Evolutionary conservation across 2,113 vertebrate species (phyloP).

Genomic region (Empidonax traillii): DNA sequence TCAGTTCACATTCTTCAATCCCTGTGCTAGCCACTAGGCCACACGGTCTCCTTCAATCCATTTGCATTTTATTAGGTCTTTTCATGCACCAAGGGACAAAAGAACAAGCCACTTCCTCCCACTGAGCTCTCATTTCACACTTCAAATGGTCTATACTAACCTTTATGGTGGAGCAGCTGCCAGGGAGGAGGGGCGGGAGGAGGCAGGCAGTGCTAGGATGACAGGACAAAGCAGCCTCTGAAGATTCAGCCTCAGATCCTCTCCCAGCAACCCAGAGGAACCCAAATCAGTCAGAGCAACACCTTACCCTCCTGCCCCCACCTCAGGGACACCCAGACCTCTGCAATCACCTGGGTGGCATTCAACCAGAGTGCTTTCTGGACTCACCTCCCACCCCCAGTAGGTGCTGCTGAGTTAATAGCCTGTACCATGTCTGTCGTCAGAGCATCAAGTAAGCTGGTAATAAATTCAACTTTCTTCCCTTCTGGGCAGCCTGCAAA

Average conservation of each 20-base stretch:
- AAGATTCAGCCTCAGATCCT: not conserved
- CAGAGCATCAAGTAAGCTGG: slow-evolving; percentile 94
- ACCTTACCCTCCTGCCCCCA: not conserved
- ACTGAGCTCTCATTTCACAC: slow-evolving; percentile 61
- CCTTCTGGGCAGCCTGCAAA: slow-evolving; percentile 92
- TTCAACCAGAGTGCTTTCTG: not conserved
- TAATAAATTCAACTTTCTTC: slow-evolving; percentile 98
- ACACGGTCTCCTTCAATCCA: slow-evolving; percentile 20
- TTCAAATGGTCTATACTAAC: slow-evolving; percentile 47
- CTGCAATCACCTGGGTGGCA: not conserved
- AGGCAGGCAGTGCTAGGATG: not conserved
- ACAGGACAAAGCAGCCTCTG: not conserved
- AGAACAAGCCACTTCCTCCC: slow-evolving; percentile 57
- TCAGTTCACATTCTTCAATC: not conserved
- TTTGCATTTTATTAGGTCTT: slow-evolving; percentile 67
- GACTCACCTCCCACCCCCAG: slow-evolving; percentile 95
- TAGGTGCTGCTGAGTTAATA: slow-evolving; percentile 94
- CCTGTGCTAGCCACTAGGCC: slow-evolving; percentile 40
- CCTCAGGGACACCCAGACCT: not conserved
- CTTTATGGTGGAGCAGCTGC: slow-evolving; percentile 48
- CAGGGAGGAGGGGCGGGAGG: not conserved
- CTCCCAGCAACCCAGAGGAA: not conserved
- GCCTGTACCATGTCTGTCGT: slow-evolving; percentile 99
- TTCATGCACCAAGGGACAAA: slow-evolving; percentile 54
- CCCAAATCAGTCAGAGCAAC: not conserved